A percentile compares a stretch with the other conserved stretches of the same genome.
Evolutionary conservation across 2,888 invertebrate species (phyloP).

Genomic region (Aphodius granarius): DNA sequence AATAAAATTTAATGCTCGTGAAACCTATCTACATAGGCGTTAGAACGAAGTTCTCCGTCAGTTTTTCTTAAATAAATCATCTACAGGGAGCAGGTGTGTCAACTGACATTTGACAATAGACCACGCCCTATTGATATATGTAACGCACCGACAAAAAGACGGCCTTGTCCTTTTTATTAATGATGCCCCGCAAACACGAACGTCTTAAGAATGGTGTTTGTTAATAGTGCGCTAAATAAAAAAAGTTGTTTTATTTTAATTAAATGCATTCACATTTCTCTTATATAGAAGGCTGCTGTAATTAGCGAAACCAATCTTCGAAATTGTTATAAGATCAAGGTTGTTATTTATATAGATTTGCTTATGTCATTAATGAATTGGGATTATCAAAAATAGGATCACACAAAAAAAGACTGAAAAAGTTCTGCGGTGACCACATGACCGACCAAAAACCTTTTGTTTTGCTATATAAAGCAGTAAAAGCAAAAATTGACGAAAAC

Average conservation of each 20-base stretch:
- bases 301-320: neutral
- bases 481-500: too few relatives aligned
- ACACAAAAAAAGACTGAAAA: too few relatives aligned
- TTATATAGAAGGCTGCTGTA: neutral
- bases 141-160: conserved; percentile 16
- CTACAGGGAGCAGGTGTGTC: conserved; percentile 27
- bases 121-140: conserved; percentile 22
- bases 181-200: neutral
- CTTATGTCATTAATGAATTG: neutral
- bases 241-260: neutral
- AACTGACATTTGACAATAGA: conserved; percentile 30
- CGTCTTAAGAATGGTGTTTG: neutral
- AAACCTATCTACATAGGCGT: too few relatives aligned
- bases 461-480: too few relatives aligned
- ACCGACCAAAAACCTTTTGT: too few relatives aligned
- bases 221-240: neutral
- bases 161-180: conserved; percentile 28
- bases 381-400: neutral
- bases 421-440: too few relatives aligned
- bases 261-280: conserved; percentile 7
- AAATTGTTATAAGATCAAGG: conserved; percentile 23
- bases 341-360: neutral
- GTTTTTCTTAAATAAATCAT: too few relatives aligned
- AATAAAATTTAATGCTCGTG: too few relatives aligned
- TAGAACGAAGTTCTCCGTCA: too few relatives aligned